These are phyloP conservation scores for Tipula confusa DNA, from an alignment of 2,888 invertebrate genomes.

Conservation along the genomic window DNA sequence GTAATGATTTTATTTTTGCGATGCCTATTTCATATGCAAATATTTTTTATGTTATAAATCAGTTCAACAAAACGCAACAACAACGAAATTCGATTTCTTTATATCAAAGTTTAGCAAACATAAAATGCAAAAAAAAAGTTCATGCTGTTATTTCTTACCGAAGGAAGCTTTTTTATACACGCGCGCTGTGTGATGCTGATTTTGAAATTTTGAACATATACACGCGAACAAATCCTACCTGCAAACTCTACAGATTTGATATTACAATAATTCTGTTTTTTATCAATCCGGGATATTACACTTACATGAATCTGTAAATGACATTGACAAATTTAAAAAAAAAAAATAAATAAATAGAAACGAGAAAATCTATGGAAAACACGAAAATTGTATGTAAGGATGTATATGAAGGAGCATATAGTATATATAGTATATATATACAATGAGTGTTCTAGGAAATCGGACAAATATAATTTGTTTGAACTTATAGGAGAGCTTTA, in stretches of 20 bases:
- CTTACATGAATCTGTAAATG: slow-evolving; percentile 20
- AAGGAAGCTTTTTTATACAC: neutral
- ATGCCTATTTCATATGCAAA: neutral
- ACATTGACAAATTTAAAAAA: neutral
- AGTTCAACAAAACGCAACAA: neutral
- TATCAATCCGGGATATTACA: slow-evolving; percentile 25
- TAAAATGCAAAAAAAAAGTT: neutral
- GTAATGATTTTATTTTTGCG: too few species aligned
- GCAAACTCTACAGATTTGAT: neutral
- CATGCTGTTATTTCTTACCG: neutral
- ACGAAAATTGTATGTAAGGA: neutral
- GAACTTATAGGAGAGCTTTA: neutral
- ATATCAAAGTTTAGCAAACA: neutral
- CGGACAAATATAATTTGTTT: neutral
- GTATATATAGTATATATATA: neutral
- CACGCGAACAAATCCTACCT: neutral
- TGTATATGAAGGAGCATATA: too few species aligned
- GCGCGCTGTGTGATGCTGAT: neutral
- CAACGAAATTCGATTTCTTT: neutral
- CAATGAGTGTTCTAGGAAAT: neutral
- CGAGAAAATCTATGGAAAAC: neutral
- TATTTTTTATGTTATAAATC: neutral
- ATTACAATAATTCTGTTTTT: slow-evolving; percentile 1
- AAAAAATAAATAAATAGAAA: neutral
- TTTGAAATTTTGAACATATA: neutral